These are phyloP conservation scores for Agapetus fuscipes DNA, from an alignment of 2,888 invertebrate genomes.

Conservation along the genomic window DNA sequence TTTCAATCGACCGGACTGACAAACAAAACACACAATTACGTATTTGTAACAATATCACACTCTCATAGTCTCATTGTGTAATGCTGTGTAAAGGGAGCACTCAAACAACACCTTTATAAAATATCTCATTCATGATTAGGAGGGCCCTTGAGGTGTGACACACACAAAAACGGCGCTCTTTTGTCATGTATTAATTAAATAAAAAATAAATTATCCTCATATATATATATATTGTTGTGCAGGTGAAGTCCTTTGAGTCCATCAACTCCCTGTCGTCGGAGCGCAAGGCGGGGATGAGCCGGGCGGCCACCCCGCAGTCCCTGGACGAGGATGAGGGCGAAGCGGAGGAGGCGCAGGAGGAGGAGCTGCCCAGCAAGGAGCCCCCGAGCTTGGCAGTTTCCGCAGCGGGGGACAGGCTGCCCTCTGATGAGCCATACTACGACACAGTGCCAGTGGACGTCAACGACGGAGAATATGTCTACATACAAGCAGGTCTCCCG, in stretches of 20 bases:
- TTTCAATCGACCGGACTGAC: no score
- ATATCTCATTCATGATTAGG: no score
- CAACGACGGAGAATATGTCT: conserved; percentile 64
- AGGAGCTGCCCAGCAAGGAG: conserved; percentile 43
- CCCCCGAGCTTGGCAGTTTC: conserved; percentile 38
- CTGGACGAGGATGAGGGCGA: conserved; percentile 25
- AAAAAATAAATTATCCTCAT: no score
- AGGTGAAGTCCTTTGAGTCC: conserved; percentile 58
- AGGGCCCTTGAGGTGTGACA: no score
- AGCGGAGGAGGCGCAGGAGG: conserved; percentile 32
- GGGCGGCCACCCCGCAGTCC: conserved; percentile 42
- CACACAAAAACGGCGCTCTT: no score
- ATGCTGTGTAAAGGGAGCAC: no score
- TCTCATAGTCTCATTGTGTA: no score
- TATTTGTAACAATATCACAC: no score
- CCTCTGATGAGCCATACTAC: conserved; percentile 58
- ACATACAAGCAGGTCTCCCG: conserved; percentile 56
- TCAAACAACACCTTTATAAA: no score
- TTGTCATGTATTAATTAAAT: no score
- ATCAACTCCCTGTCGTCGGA: conserved; percentile 55
- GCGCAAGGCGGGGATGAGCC: conserved; percentile 42
- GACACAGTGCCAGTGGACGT: conserved; percentile 62
- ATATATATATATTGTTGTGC: conserved; percentile 9
- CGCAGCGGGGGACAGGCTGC: conserved; percentile 21
- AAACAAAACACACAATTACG: no score